Conservation (phyloP, 2,888 invertebrate species). For the Eumerus sabulonum region DNA sequence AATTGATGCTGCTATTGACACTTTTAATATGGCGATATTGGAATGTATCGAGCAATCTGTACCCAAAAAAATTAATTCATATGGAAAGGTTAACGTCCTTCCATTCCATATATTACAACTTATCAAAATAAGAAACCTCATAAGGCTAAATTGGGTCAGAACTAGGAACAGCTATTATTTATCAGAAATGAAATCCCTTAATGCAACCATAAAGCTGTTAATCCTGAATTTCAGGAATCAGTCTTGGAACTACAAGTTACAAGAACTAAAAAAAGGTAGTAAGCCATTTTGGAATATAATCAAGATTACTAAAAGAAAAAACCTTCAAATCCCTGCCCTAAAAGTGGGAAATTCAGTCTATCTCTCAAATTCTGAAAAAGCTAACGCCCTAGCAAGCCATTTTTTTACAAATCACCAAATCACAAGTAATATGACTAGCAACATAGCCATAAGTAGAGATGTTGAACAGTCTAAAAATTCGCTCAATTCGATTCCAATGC, state of each 20-base stretch:
- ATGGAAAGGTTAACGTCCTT: not conserved
- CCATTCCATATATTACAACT: not conserved
- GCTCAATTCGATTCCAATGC: not conserved
- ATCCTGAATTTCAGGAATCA: not conserved
- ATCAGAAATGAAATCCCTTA: not conserved
- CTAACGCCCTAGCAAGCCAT: not conserved
- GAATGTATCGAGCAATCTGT: slow-evolving; percentile 1
- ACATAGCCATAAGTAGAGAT: not conserved
- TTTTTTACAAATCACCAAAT: not conserved
- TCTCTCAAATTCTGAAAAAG: not conserved
- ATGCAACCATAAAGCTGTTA: not conserved
- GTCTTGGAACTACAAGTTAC: not conserved
- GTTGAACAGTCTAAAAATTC: slow-evolving; percentile 1
- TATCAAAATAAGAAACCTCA: not conserved
- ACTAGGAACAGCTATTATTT: not conserved
- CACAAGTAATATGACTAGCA: not conserved
- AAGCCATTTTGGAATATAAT: slow-evolving; percentile 4
- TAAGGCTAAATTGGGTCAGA: not conserved
- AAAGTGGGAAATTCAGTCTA: slow-evolving; percentile 2
- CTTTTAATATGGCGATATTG: not conserved
- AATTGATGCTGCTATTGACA: not conserved
- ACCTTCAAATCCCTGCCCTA: not conserved
- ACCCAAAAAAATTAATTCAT: not conserved
- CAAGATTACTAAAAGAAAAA: slow-evolving; percentile 2
- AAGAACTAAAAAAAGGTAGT: not conserved